Evolutionary conservation across 2,888 invertebrate genomes (phyloP).

Genomic region (Scaptodrosophila latifasciaeformis): DNA sequence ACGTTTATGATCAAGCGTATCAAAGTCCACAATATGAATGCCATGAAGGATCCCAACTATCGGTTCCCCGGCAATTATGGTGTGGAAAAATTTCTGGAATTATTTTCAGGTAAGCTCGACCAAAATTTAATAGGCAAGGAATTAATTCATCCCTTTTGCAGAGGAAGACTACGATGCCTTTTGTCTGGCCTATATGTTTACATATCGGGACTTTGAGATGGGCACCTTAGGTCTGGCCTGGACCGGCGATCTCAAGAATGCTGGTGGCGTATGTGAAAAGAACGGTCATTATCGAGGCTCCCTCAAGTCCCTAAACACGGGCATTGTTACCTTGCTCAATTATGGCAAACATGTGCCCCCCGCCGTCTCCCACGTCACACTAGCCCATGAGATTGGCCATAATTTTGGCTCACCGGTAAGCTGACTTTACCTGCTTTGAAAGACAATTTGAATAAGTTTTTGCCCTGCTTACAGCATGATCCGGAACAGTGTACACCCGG

Average conservation of each 20-base stretch:
- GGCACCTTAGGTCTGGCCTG: conserved; percentile 97
- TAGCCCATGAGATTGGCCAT: conserved; percentile 99
- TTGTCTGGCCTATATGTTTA: conserved; percentile 99
- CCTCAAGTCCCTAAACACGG: conserved; percentile 96
- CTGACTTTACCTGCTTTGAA: conserved; percentile 32
- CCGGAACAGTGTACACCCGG: conserved; percentile 96
- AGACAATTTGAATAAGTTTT: background rate
- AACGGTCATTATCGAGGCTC: conserved; percentile 97
- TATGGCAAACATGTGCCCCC: conserved; percentile 98
- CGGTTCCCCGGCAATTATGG: conserved; percentile 96
- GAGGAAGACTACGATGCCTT: conserved; percentile 99
- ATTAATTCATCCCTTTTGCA: conserved; percentile 75
- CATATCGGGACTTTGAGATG: conserved; percentile 96
- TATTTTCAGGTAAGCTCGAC: conserved; percentile 88
- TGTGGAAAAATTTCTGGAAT: conserved; percentile 97
- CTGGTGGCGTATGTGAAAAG: conserved; percentile 98
- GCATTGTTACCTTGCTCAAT: conserved; percentile 97
- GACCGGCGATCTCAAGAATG: conserved; percentile 97
- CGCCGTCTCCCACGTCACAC: conserved; percentile 97
- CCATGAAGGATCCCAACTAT: conserved; percentile 89
- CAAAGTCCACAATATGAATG: conserved; percentile 92
- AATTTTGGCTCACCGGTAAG: conserved; percentile 98
- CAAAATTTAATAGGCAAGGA: background rate
- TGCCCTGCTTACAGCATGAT: conserved; percentile 83
- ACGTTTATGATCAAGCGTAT: conserved; percentile 97